phyloP scores from a whole-genome alignment of 2,113 vertebrate species.

The Sakesphorus luctuosus region DNA sequence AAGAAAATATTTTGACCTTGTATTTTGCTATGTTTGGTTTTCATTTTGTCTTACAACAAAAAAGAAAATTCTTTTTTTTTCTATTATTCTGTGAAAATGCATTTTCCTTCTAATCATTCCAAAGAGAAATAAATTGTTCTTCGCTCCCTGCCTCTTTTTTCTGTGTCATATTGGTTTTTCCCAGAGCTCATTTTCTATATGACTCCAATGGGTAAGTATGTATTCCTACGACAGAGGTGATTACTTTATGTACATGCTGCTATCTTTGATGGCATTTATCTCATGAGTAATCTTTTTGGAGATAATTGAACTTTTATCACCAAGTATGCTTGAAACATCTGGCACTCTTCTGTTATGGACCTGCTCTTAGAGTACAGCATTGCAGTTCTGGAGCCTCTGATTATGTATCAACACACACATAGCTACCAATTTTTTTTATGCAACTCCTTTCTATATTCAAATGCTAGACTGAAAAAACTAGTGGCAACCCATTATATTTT shows the following conservation, averaged over 20 bases:
- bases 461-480: neutral
- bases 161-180: neutral
- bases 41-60: neutral
- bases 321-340: neutral
- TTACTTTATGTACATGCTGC: neutral
- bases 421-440: neutral
- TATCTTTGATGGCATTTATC: neutral
- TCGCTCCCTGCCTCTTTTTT: fast-evolving
- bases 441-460: neutral
- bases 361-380: neutral
- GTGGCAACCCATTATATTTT: neutral
- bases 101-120: neutral
- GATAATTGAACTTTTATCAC: neutral
- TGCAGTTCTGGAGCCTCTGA: neutral
- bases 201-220: neutral
- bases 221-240: neutral
- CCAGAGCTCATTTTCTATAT: neutral
- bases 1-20: neutral
- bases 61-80: neutral
- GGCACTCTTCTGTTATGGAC: neutral
- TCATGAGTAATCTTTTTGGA: neutral
- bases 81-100: neutral
- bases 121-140: neutral
- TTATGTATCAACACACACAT: neutral
- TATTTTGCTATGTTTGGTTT: neutral